Conservation (phyloP, 53 echinoderm and acorn worm genomes). For the Luidia sarsii region DNA sequence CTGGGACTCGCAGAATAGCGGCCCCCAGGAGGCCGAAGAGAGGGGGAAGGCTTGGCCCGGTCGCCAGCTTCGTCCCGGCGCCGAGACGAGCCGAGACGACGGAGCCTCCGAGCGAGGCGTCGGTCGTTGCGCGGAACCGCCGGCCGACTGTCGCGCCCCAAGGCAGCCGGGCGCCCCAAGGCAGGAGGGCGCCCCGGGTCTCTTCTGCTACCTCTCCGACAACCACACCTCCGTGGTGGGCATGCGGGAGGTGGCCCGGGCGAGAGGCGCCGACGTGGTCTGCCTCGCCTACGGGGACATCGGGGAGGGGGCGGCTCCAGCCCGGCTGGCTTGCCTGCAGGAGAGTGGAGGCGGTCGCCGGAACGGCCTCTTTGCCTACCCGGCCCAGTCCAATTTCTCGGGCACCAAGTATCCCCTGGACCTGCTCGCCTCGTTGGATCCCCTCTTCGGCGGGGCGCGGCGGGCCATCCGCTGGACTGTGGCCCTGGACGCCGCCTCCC, state of each 20-base stretch:
- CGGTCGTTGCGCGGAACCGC: background rate
- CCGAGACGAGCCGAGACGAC: background rate
- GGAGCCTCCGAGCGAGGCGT: too few species aligned
- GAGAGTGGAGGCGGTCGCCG: background rate
- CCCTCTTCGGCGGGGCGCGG: constrained; percentile 4
- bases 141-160: background rate
- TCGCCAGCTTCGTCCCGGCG: background rate
- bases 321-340: background rate
- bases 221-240: constrained; percentile 93
- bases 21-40: background rate
- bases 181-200: background rate
- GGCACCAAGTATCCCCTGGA: constrained; percentile 77
- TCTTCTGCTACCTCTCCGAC: constrained; percentile 87
- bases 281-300: constrained; percentile 46
- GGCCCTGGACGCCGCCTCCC: constrained; percentile 83
- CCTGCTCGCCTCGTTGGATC: constrained; percentile 52
- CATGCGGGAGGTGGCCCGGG: constrained; percentile 80
- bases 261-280: constrained; percentile 57
- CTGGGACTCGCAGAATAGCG: constrained; percentile 54
- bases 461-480: constrained; percentile 76
- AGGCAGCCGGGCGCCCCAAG: background rate
- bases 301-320: background rate
- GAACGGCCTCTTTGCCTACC: constrained; percentile 75
- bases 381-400: constrained; percentile 91
- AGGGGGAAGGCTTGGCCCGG: background rate